A percentile compares a stretch with the other conserved stretches of the same genome.
These are phyloP conservation scores for Apaloderma vittatum DNA, from an alignment of 2,113 vertebrate genomes.

Conservation along the genomic window DNA sequence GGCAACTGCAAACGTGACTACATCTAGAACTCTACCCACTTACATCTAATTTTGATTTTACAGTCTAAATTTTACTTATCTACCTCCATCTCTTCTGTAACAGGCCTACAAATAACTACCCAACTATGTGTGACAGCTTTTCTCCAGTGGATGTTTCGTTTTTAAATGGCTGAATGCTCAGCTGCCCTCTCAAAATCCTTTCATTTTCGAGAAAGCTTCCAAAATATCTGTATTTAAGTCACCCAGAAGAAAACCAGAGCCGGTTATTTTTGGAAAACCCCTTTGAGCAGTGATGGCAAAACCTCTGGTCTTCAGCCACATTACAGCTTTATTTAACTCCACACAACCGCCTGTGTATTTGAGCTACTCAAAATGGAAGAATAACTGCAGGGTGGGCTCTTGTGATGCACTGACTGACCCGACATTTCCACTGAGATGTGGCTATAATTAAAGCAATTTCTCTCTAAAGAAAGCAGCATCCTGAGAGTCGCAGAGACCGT, in stretches of 20 bases:
- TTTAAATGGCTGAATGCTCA: not conserved
- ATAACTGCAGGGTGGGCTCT: not conserved
- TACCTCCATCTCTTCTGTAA: not conserved
- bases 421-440: not conserved
- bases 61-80: conserved; percentile 23
- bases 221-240: not conserved
- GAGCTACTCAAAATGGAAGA: not conserved
- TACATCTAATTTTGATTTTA: not conserved
- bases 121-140: not conserved
- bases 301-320: not conserved
- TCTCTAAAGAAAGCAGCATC: not conserved
- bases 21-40: not conserved
- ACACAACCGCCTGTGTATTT: not conserved
- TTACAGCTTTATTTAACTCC: not conserved
- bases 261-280: conserved; percentile 34
- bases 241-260: not conserved
- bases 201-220: not conserved
- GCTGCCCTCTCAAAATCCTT: not conserved
- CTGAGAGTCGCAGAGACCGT: not conserved
- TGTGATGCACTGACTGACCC: not conserved
- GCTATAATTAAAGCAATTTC: conserved; percentile 19
- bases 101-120: conserved; percentile 10
- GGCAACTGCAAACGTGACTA: not conserved
- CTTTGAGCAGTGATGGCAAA: not conserved
- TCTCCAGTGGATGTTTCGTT: not conserved